phyloP scores from a whole-genome alignment of 2,797 vertebrate genomes.

The Toxotes lorentzi region DNA sequence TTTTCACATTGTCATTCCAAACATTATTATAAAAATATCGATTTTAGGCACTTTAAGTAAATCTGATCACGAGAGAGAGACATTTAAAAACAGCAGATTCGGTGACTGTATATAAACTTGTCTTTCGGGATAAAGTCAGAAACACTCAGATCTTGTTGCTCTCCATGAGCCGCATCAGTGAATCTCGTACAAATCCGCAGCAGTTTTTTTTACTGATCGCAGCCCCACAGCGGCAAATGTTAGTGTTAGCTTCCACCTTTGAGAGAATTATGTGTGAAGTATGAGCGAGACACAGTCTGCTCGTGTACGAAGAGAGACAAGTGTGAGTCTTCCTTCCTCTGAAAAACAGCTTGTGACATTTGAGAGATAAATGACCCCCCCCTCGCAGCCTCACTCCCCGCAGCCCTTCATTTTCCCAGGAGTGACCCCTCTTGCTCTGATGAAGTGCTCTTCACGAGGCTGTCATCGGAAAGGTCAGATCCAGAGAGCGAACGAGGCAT shows the following conservation, averaged over 20 bases:
- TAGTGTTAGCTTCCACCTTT: slow-evolving; percentile 56
- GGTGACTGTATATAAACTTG: not conserved
- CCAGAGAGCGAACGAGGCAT: slow-evolving; percentile 42
- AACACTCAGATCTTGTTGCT: not conserved
- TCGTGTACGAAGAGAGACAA: slow-evolving; percentile 38
- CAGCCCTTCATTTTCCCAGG: slow-evolving; percentile 70
- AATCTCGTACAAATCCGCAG: not conserved
- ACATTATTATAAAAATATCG: not conserved
- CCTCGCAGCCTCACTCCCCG: slow-evolving; percentile 45
- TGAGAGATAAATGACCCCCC: slow-evolving; percentile 72
- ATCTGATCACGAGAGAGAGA: not conserved
- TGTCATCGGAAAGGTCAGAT: slow-evolving; percentile 72
- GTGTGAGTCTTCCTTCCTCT: slow-evolving; percentile 40
- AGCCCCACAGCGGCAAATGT: slow-evolving; percentile 17
- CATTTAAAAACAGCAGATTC: too few relatives aligned
- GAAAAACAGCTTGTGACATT: slow-evolving; percentile 78
- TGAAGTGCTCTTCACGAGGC: slow-evolving; percentile 73
- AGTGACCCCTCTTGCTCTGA: slow-evolving; percentile 60
- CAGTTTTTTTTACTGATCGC: slow-evolving; percentile 8
- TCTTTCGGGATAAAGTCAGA: not conserved
- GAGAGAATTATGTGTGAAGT: slow-evolving; percentile 15
- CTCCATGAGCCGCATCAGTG: not conserved
- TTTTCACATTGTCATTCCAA: not conserved
- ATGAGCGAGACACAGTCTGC: slow-evolving; percentile 7
- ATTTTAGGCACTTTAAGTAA: not conserved